Conservation (phyloP, 35 echinoderm and acorn worm genomes). For the Hemicentrotus pulcherrimus region DNA sequence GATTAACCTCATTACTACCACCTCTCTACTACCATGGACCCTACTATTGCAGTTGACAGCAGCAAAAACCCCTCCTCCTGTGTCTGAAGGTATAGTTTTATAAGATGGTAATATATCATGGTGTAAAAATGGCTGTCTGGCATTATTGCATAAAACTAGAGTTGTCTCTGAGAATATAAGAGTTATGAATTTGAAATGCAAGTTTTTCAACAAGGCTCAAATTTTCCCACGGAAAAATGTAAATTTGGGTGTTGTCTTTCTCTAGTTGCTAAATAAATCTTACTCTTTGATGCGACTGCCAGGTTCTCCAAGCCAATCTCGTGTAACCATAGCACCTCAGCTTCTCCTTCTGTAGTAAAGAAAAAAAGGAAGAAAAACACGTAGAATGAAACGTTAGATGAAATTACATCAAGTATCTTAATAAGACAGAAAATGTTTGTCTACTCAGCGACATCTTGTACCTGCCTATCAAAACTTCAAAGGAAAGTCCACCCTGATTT, state of each 20-base stretch:
- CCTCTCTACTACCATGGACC: too few relatives aligned
- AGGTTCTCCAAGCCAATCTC: conserved; percentile 63
- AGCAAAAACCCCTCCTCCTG: too few relatives aligned
- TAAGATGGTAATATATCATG: too few relatives aligned
- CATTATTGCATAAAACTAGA: neutral
- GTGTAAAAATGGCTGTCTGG: neutral
- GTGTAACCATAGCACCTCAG: conserved; percentile 70
- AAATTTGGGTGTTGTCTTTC: neutral
- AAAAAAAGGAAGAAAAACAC: conserved; percentile 40
- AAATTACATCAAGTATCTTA: too few relatives aligned
- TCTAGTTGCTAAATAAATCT: neutral
- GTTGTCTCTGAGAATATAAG: neutral
- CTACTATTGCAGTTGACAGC: too few relatives aligned
- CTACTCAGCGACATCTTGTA: too few relatives aligned
- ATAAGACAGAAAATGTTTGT: too few relatives aligned
- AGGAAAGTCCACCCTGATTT: too few relatives aligned
- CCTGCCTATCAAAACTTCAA: too few relatives aligned
- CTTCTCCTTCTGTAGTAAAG: conserved; percentile 63
- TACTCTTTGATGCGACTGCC: conserved; percentile 63
- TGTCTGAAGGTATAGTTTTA: too few relatives aligned
- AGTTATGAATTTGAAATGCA: neutral
- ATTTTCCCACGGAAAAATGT: neutral
- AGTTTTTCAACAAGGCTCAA: neutral
- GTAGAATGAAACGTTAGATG: neutral
- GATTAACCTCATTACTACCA: too few relatives aligned